A percentile compares a stretch with the other conserved stretches of the same genome.
phyloP scores from a whole-genome alignment of 2,113 vertebrate genomes.

The Hypocryptadius cinnamomeus region DNA sequence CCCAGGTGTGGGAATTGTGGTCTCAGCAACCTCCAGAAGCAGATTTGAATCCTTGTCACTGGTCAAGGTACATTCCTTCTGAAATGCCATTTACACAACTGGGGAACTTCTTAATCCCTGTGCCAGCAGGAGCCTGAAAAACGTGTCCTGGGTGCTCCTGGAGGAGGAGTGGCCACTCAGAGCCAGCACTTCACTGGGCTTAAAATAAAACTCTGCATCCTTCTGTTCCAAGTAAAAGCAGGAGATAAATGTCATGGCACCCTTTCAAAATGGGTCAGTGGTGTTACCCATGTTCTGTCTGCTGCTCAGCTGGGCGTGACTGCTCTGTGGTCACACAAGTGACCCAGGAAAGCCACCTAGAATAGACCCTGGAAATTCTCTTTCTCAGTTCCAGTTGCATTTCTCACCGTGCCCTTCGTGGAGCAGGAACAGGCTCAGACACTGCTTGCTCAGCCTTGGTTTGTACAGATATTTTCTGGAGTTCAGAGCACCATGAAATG shows the following conservation, averaged over 20 bases:
- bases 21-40: not conserved
- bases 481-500: fast-evolving
- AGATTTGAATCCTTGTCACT: not conserved
- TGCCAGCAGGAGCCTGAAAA: not conserved
- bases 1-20: not conserved
- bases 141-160: not conserved
- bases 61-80: not conserved
- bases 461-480: not conserved
- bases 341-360: not conserved
- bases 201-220: not conserved
- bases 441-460: fast-evolving
- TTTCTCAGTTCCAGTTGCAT: not conserved
- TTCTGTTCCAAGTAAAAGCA: not conserved
- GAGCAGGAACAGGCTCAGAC: not conserved
- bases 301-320: not conserved
- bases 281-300: not conserved
- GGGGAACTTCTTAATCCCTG: fast-evolving
- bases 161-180: not conserved
- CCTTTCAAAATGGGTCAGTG: not conserved
- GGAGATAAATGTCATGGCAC: not conserved
- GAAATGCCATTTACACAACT: not conserved
- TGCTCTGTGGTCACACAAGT: not conserved
- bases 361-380: not conserved
- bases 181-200: not conserved
- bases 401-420: not conserved